Conservation (phyloP, 2,888 invertebrate species). For the Neoitamus cyanurus region DNA sequence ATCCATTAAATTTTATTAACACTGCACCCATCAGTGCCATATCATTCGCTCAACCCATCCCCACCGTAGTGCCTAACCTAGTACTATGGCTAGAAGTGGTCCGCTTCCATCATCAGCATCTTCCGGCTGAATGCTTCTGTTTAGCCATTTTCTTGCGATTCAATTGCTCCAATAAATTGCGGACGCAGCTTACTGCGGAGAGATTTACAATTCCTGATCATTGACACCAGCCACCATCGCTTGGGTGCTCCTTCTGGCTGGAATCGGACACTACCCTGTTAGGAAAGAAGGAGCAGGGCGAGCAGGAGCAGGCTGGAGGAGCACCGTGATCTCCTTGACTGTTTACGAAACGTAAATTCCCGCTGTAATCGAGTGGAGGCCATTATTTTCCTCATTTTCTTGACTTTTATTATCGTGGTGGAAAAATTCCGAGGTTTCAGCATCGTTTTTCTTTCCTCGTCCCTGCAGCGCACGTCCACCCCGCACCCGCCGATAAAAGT, state of each 20-base stretch:
- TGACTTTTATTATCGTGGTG: conserved; percentile 15
- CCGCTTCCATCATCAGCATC: not conserved
- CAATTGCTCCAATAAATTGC: not conserved
- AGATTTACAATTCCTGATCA: not conserved
- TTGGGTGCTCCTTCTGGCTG: not conserved
- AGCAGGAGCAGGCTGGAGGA: not conserved
- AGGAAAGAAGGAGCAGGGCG: not conserved
- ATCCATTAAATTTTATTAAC: not conserved
- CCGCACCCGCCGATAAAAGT: not conserved
- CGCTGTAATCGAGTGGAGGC: not conserved
- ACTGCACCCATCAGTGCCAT: not conserved
- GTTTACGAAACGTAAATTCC: not conserved
- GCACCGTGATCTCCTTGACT: not conserved
- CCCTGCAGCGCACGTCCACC: not conserved
- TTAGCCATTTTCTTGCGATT: not conserved
- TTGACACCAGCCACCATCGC: not conserved
- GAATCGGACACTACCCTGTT: not conserved
- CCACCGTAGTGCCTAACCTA: not conserved
- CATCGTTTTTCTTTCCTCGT: not conserved
- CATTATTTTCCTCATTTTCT: conserved; percentile 13
- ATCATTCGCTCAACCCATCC: not conserved
- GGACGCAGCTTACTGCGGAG: not conserved
- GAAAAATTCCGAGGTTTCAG: conserved; percentile 19
- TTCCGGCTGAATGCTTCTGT: not conserved
- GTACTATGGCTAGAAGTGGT: not conserved